Conservation (phyloP, 2,888 invertebrate genomes). For the Leptopilina myrica region DNA sequence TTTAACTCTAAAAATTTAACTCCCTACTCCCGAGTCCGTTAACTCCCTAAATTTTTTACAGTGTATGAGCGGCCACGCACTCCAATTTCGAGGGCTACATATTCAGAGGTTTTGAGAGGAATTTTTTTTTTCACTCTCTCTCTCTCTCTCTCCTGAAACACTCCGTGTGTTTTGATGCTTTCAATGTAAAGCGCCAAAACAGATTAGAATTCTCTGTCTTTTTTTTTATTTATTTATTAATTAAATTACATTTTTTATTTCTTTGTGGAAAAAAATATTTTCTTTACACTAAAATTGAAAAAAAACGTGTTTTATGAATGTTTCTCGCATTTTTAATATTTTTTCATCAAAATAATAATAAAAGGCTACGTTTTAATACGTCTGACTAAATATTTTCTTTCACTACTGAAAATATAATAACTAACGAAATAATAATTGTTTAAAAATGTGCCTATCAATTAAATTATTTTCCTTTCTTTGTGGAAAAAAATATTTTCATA, state of each 20-base stretch:
- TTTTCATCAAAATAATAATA: too few relatives aligned
- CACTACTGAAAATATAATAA: too few relatives aligned
- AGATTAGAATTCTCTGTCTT: not conserved
- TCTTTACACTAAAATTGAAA: not conserved
- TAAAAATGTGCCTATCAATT: too few relatives aligned
- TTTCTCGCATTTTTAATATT: too few relatives aligned
- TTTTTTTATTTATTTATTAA: not conserved
- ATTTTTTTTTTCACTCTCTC: constrained; percentile 21
- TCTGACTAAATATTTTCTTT: too few relatives aligned
- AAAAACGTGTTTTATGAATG: not conserved
- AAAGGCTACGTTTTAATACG: too few relatives aligned
- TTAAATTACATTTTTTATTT: not conserved
- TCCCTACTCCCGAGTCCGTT: too few relatives aligned
- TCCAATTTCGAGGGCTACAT: constrained; percentile 51
- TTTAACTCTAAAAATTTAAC: too few relatives aligned
- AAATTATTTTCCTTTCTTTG: not conserved
- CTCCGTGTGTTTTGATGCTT: constrained; percentile 9
- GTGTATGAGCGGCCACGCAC: constrained; percentile 45
- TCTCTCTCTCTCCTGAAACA: not conserved
- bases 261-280: too few relatives aligned
- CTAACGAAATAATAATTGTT: too few relatives aligned
- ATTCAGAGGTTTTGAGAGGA: constrained; percentile 22
- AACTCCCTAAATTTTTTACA: too few relatives aligned
- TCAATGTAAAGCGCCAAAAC: not conserved
- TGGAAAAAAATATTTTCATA: too few relatives aligned